Percentiles rank a stretch among this genome's conserved stretches.
These are phyloP conservation scores for Coilia nasus DNA, from an alignment of 2,797 vertebrate species.

Conservation along the genomic window DNA sequence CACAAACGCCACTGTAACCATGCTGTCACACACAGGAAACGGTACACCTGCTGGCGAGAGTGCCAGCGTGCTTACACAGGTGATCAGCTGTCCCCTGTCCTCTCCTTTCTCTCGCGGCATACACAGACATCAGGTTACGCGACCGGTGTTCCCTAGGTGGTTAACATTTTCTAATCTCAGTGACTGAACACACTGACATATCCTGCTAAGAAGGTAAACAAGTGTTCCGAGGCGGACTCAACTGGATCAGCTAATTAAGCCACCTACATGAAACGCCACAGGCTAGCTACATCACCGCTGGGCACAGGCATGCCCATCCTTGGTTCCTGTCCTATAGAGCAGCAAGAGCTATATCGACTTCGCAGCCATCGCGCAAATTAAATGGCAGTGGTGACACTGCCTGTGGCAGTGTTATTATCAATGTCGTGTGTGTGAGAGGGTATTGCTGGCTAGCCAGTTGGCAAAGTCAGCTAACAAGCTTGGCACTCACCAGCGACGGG, in stretches of 20 bases:
- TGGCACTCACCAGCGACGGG: slow-evolving; percentile 60
- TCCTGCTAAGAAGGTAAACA: not conserved
- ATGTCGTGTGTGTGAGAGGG: not conserved
- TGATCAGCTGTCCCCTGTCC: slow-evolving; percentile 7
- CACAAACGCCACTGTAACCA: not conserved
- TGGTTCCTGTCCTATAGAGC: not conserved
- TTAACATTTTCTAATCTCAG: not conserved
- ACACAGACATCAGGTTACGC: slow-evolving; percentile 14
- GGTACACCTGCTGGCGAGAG: slow-evolving; percentile 1
- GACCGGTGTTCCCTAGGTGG: not conserved
- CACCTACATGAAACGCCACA: not conserved
- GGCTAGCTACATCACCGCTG: not conserved
- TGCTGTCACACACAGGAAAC: not conserved
- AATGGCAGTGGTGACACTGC: not conserved
- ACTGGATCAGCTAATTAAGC: not conserved
- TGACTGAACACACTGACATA: not conserved
- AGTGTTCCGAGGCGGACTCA: not conserved
- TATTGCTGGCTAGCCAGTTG: not conserved
- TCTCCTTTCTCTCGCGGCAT: not conserved
- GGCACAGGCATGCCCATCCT: not conserved
- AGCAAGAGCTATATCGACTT: not conserved
- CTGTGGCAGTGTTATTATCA: not conserved
- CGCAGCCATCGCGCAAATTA: not conserved
- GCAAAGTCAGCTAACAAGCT: not conserved
- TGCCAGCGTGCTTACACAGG: slow-evolving; percentile 13